phyloP scores from a whole-genome alignment of 1,140 invertebrate genomes.

The Paramacrobiotus metropolitanus region DNA sequence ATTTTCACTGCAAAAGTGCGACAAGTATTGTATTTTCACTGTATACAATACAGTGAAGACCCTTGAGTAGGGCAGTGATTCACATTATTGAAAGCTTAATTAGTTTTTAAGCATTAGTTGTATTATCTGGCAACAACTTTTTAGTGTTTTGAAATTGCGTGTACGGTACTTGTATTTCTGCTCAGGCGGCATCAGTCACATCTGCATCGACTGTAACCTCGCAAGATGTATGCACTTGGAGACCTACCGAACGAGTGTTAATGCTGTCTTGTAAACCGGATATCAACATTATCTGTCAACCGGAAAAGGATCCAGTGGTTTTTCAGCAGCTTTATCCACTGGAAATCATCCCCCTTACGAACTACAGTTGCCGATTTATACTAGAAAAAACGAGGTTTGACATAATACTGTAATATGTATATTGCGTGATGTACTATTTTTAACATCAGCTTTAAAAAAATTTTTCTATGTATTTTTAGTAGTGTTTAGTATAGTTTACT shows the following conservation, averaged over 20 bases:
- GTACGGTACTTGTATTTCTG: background rate
- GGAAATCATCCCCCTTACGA: background rate
- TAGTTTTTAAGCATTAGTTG: too few relatives aligned
- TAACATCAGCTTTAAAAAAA: background rate
- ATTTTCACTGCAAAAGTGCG: too few relatives aligned
- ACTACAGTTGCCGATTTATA: background rate
- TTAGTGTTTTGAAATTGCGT: background rate
- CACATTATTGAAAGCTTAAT: too few relatives aligned
- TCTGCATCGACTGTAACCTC: background rate
- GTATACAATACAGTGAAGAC: too few relatives aligned
- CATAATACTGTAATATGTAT: background rate
- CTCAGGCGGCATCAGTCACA: background rate
- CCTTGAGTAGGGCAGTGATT: too few relatives aligned
- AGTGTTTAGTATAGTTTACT: background rate
- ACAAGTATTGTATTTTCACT: too few relatives aligned
- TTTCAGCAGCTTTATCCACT: background rate
- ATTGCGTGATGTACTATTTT: background rate
- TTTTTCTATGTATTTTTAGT: background rate
- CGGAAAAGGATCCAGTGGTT: background rate
- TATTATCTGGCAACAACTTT: too few relatives aligned
- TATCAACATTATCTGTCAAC: background rate
- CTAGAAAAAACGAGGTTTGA: background rate
- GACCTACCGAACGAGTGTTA: background rate
- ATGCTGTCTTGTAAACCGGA: background rate
- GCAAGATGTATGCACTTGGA: background rate